phyloP scores from a whole-genome alignment of 1,140 invertebrate species.

The Macrobrachium rosenbergii region DNA sequence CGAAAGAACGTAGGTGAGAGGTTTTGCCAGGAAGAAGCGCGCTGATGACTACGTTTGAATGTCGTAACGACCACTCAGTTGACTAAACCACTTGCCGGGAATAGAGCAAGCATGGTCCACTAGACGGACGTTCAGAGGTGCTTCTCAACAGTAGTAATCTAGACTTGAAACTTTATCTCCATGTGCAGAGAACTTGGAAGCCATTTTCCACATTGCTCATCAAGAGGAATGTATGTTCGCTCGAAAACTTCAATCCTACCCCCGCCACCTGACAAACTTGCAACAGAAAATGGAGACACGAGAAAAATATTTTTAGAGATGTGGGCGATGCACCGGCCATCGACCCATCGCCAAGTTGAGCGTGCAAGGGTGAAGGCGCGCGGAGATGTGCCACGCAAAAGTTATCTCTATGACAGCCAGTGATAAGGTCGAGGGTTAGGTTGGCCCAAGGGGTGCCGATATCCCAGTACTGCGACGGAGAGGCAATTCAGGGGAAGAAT shows the following conservation, averaged over 20 bases:
- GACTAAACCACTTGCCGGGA: slow-evolving; percentile 65
- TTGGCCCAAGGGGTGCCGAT: slow-evolving; percentile 36
- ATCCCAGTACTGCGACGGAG: slow-evolving; percentile 56
- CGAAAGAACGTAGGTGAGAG: background rate
- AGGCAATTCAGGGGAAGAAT: slow-evolving; percentile 34
- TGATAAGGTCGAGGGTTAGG: slow-evolving; percentile 43
- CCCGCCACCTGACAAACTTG: slow-evolving; percentile 21
- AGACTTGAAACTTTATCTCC: slow-evolving; percentile 15
- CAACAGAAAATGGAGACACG: slow-evolving; percentile 37
- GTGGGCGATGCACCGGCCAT: slow-evolving; percentile 47
- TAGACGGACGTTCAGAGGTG: slow-evolving; percentile 24
- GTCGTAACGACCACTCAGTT: slow-evolving; percentile 59
- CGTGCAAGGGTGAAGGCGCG: slow-evolving; percentile 49
- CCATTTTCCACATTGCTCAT: background rate
- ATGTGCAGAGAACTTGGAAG: background rate
- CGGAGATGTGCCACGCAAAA: slow-evolving; percentile 48
- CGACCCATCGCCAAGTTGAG: slow-evolving; percentile 25
- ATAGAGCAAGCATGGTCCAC: slow-evolving; percentile 60
- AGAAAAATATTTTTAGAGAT: slow-evolving; percentile 44
- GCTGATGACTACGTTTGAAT: slow-evolving; percentile 49
- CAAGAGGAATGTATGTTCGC: slow-evolving; percentile 13
- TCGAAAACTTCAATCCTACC: slow-evolving; percentile 4
- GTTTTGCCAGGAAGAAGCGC: background rate
- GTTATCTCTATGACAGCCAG: slow-evolving; percentile 49
- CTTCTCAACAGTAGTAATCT: slow-evolving; percentile 19